Evolutionary conservation across 2,888 invertebrate species (phyloP).

Genomic region (Trichopoda pennipes): DNA sequence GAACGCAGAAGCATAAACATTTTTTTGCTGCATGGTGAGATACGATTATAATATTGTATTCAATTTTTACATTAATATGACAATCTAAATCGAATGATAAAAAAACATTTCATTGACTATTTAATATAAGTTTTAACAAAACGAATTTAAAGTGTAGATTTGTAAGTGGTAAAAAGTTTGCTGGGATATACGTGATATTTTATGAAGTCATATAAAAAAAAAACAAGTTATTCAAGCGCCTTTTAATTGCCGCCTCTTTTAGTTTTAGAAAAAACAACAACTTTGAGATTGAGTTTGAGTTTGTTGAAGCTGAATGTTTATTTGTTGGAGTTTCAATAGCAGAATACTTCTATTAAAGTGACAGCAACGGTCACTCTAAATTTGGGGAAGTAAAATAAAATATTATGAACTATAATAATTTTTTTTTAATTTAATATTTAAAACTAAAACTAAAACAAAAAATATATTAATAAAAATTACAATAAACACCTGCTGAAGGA

Average conservation of each 20-base stretch:
- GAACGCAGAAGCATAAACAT: too few relatives aligned
- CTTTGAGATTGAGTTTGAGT: slow-evolving; percentile 11
- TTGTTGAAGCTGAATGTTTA: not conserved
- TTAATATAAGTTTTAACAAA: too few relatives aligned
- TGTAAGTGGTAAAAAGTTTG: not conserved
- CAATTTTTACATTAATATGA: too few relatives aligned
- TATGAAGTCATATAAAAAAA: not conserved
- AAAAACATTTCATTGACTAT: too few relatives aligned
- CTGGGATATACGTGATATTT: slow-evolving; percentile 33
- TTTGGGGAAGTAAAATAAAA: slow-evolving; percentile 44
- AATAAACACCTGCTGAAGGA: slow-evolving; percentile 43
- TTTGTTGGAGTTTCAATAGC: slow-evolving; percentile 29
- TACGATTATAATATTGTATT: too few relatives aligned
- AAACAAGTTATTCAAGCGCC: slow-evolving; percentile 61
- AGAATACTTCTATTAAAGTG: slow-evolving; percentile 61
- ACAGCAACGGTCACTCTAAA: slow-evolving; percentile 58
- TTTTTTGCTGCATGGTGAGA: too few relatives aligned
- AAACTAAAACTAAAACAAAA: slow-evolving; percentile 28
- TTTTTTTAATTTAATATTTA: slow-evolving; percentile 50
- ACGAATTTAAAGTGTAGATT: too few relatives aligned
- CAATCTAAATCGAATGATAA: too few relatives aligned
- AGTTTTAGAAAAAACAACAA: slow-evolving; percentile 9
- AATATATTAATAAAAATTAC: slow-evolving; percentile 23
- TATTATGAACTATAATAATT: not conserved
- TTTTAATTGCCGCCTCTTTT: slow-evolving; percentile 68